Conservation (phyloP, 2,113 vertebrate genomes). For the Actenoides lindsayi region DNA sequence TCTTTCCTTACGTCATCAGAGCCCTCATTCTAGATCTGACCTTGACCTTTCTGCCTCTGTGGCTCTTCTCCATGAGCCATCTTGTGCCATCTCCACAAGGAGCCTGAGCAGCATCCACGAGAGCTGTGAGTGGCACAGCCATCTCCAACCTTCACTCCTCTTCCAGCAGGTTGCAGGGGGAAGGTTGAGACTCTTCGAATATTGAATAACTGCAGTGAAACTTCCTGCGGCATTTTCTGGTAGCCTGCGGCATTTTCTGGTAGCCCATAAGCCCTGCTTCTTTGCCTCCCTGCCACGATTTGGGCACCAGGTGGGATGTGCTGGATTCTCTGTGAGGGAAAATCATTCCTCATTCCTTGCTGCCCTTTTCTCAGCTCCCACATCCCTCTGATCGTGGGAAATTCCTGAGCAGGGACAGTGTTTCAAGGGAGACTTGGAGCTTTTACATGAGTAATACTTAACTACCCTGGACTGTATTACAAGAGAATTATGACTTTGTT, state of each 20-base stretch:
- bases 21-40: background rate
- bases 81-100: background rate
- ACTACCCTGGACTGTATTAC: conserved; percentile 3
- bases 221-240: background rate
- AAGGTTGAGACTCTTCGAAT: background rate
- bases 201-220: background rate
- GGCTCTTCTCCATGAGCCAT: background rate
- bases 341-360: background rate
- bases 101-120: background rate
- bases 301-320: background rate
- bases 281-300: background rate
- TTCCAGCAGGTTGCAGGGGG: background rate
- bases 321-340: background rate
- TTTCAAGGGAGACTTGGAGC: conserved; percentile 17
- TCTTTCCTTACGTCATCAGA: background rate
- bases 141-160: background rate
- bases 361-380: background rate
- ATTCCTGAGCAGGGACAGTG: background rate
- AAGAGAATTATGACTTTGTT: conserved; percentile 60
- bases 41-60: background rate
- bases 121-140: background rate
- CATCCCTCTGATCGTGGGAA: background rate
- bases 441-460: conserved; percentile 39
- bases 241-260: background rate
- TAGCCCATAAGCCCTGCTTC: background rate